Percentiles rank a stretch among this genome's conserved stretches.
These are phyloP conservation scores for Xenopus laevis DNA, from an alignment of 2,113 vertebrate genomes.

Conservation along the genomic window DNA sequence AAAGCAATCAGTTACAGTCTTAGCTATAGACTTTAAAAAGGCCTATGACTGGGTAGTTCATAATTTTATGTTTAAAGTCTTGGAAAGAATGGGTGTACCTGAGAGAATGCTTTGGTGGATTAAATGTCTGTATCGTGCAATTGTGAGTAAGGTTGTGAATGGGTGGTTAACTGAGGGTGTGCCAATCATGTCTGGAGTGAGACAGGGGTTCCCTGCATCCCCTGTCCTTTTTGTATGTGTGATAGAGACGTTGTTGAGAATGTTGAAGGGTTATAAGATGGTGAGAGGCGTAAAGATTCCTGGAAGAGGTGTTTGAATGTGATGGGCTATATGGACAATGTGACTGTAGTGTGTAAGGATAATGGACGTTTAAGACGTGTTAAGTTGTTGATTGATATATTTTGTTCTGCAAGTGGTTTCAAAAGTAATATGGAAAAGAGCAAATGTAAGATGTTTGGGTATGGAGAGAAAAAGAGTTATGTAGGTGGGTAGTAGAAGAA, in stretches of 20 bases:
- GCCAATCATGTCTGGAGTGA: background rate
- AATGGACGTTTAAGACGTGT: background rate
- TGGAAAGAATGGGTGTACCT: background rate
- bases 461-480: background rate
- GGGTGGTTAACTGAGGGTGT: background rate
- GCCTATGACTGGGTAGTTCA: background rate
- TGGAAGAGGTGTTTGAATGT: background rate
- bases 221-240: background rate
- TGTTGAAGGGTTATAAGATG: background rate
- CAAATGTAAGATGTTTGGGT: background rate
- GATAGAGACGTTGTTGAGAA: background rate
- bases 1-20: background rate
- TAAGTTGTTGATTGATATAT: background rate
- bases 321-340: background rate
- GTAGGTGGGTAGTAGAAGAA: background rate
- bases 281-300: background rate
- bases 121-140: background rate
- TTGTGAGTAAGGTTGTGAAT: background rate
- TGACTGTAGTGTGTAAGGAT: background rate
- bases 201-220: constrained; percentile 8
- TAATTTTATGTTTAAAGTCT: constrained; percentile 2
- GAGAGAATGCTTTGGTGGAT: background rate
- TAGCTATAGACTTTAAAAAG: background rate
- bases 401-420: background rate
- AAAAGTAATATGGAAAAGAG: background rate